These are phyloP conservation scores for Danio tinwini DNA, from an alignment of 2,797 vertebrate species.

Conservation along the genomic window DNA sequence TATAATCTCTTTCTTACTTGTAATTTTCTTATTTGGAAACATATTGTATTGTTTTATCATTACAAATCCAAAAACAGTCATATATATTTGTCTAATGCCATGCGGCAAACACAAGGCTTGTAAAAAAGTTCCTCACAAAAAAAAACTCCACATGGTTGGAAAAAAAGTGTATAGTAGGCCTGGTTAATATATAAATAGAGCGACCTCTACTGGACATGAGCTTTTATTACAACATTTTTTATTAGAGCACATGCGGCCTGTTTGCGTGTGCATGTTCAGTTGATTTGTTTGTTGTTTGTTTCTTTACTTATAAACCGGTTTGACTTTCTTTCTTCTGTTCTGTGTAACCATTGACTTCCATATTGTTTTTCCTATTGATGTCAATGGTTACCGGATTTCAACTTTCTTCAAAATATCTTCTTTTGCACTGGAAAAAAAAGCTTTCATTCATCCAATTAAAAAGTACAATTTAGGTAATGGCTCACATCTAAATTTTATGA, in stretches of 20 bases:
- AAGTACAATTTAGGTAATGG: too few relatives aligned
- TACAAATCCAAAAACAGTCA: not conserved
- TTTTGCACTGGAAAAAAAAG: too few relatives aligned
- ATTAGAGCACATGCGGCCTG: not conserved
- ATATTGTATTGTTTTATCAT: not conserved
- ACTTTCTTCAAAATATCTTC: too few relatives aligned
- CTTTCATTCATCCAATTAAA: too few relatives aligned
- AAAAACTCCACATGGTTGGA: not conserved
- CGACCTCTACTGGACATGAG: constrained; percentile 37
- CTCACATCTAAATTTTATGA: too few relatives aligned
- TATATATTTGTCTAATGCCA: not conserved
- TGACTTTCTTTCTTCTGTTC: too few relatives aligned
- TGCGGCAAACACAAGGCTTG: constrained; percentile 14
- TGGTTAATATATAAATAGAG: not conserved
- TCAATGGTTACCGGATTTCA: too few relatives aligned
- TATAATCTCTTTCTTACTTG: not conserved
- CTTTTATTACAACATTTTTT: constrained; percentile 14
- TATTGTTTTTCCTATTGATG: too few relatives aligned
- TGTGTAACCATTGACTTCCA: too few relatives aligned
- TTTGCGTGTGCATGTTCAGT: not conserved
- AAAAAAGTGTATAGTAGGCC: constrained; percentile 11
- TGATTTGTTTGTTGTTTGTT: not conserved
- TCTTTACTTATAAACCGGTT: too few relatives aligned
- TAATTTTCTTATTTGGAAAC: not conserved
- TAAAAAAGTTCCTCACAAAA: not conserved